phyloP scores from a whole-genome alignment of 1,140 invertebrate genomes.

The Yoshiicerus persimilis region DNA sequence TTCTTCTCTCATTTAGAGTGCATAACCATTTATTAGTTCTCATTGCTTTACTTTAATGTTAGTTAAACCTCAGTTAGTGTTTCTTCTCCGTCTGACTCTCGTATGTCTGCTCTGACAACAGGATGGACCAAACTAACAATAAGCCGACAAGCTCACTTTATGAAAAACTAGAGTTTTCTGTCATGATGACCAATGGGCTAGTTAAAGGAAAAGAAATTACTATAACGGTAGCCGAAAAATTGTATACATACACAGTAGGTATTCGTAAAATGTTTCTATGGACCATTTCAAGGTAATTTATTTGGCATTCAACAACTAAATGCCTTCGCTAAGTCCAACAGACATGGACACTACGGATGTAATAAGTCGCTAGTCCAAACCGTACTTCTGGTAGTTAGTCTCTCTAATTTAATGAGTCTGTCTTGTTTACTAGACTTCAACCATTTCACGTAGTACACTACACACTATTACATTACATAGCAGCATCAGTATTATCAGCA shows the following conservation, averaged over 20 bases:
- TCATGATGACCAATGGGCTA: neutral
- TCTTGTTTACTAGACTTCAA: neutral
- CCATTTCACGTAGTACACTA: too few species aligned
- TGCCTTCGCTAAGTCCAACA: neutral
- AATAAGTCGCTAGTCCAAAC: neutral
- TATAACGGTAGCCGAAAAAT: neutral
- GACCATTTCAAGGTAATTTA: neutral
- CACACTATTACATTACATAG: too few species aligned
- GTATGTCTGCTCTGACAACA: neutral
- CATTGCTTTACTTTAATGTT: neutral
- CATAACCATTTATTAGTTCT: neutral
- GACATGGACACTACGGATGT: neutral
- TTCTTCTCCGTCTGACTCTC: neutral
- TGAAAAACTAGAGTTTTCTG: neutral
- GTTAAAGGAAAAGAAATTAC: neutral
- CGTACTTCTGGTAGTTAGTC: neutral
- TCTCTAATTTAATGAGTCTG: neutral
- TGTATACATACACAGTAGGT: neutral
- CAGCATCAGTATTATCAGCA: too few species aligned
- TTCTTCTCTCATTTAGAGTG: neutral
- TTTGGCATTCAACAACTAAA: neutral
- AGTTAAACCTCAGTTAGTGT: neutral
- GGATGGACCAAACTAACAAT: neutral
- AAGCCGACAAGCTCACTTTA: neutral
- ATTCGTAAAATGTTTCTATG: neutral